Evolutionary conservation across 2,888 invertebrate species (phyloP), one percentile per base, ranked within the genome.

Genomic region (Plagodis pulveraria): DNA sequence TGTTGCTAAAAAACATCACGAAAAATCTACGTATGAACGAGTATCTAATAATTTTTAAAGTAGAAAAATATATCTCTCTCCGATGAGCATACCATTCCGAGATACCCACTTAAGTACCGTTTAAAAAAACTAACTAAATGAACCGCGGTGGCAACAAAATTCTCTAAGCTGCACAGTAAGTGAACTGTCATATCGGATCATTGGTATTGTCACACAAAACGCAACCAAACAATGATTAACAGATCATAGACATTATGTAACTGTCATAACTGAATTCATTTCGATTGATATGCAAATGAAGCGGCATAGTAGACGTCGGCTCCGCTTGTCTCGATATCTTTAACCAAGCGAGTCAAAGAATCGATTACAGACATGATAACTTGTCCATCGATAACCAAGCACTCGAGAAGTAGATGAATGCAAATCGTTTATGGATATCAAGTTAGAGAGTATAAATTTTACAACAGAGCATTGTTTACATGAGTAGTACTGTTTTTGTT

Each of bases 201-300:
- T 47, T 47, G 43, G 45, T 48, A 42, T 46, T 66, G 64, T 67
- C 65, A 69, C 43, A 52, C 50, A 51, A 49, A 45, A 8, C 53
- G 56, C 50, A 50, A 58, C 62, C 68, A 66, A 58, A 60, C 65
- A 65, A 67, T 63, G 68, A 77, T 74, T 69, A 36, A 40, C 70
- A 22, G 66, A 67, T 58, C 53, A 34, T 46, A 50, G 41, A 69
- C 63, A 60, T 80, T 73, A 81, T 70, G 75, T 75, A 78, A 81
- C 72, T 67, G 79, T 80, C 74, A 78, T 74, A 76, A 76, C 67
- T 65, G 69, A 52, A 5, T 44, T 36, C 12, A 52, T 56, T 56
- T 56, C 49, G 62, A 76, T 73, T 69, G 75, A 76, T 67, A 83
- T 84, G 81, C 68, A 80, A 86, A 84, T 82, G 80, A 80, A 69